Conservation (phyloP, 2,113 vertebrate species). For the Semnopithecus entellus region DNA sequence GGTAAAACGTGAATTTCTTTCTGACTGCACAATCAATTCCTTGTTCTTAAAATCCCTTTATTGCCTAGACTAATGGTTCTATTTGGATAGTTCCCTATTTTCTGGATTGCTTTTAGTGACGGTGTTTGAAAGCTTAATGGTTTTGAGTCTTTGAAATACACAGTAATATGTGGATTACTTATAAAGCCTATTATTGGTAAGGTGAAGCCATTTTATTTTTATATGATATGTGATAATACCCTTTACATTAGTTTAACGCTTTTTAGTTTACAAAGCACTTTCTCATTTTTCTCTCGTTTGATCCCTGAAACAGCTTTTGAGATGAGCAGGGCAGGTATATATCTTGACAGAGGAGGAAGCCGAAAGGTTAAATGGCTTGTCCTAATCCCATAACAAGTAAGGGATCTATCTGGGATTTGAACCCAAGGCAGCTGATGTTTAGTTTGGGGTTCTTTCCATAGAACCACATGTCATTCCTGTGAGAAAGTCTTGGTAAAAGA, state of each 20-base stretch:
- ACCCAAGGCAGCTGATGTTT: neutral
- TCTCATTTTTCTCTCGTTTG: conserved; percentile 16
- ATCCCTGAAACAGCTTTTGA: conserved; percentile 10
- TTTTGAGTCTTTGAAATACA: conserved; percentile 36
- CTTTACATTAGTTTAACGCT: neutral
- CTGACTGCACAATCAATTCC: neutral
- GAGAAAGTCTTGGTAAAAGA: conserved; percentile 28
- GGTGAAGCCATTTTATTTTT: conserved; percentile 38
- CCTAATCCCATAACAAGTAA: neutral
- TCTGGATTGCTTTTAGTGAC: conserved; percentile 42
- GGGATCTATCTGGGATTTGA: neutral
- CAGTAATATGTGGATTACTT: neutral
- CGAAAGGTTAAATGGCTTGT: neutral
- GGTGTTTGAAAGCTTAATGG: conserved; percentile 39
- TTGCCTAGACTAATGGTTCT: conserved; percentile 1
- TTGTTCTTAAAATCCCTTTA: conserved; percentile 28
- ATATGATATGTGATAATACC: neutral
- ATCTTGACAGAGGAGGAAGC: neutral
- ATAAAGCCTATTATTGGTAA: conserved; percentile 23
- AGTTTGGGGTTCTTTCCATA: neutral
- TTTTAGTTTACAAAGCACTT: conserved; percentile 16
- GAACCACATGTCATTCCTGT: neutral
- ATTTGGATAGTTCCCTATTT: conserved; percentile 25
- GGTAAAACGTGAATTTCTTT: conserved; percentile 8
- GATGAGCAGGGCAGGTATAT: neutral